phyloP scores from a whole-genome alignment of 30 jellyfish, hydroid and myxozoan species.

The Aurelia sp. region DNA sequence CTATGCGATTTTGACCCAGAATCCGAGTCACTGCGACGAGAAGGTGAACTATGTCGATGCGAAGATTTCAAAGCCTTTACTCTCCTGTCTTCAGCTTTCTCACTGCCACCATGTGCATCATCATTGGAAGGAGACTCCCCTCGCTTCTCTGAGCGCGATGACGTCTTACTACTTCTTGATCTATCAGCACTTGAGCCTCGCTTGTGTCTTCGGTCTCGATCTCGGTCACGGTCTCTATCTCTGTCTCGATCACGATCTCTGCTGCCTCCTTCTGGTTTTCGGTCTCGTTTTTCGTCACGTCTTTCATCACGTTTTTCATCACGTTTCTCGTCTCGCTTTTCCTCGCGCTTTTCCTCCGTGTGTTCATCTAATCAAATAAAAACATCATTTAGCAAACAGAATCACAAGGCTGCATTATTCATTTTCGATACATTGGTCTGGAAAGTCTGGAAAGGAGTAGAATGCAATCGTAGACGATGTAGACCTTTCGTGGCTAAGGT shows the following conservation, averaged over 20 bases:
- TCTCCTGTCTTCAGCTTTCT: slow-evolving; percentile 62
- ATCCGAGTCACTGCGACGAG: slow-evolving; percentile 58
- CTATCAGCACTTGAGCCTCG: slow-evolving; percentile 50
- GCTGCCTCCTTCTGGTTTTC: slow-evolving; percentile 39
- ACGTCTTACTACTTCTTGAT: slow-evolving; percentile 37
- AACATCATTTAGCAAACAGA: no score
- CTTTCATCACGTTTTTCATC: slow-evolving; percentile 67
- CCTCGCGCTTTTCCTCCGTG: no score
- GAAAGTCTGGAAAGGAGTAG: no score
- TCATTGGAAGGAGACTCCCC: slow-evolving; percentile 49
- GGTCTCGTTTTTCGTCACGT: slow-evolving; percentile 62
- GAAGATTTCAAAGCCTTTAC: slow-evolving; percentile 39
- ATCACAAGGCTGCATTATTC: no score
- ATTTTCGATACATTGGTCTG: no score
- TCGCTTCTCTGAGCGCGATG: slow-evolving; percentile 41
- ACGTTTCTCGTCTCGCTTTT: slow-evolving; percentile 8
- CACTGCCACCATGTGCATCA: slow-evolving; percentile 24
- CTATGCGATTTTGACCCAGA: slow-evolving; percentile 60
- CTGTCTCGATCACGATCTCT: slow-evolving; percentile 59
- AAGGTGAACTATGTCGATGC: slow-evolving; percentile 56
- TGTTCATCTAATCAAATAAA: no score
- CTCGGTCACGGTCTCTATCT: slow-evolving; percentile 64
- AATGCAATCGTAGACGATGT: no score
- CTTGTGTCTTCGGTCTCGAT: slow-evolving; percentile 47
- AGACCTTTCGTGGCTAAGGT: no score